Conservation (phyloP, 2,113 vertebrate species). For the Ailurus styani region DNA sequence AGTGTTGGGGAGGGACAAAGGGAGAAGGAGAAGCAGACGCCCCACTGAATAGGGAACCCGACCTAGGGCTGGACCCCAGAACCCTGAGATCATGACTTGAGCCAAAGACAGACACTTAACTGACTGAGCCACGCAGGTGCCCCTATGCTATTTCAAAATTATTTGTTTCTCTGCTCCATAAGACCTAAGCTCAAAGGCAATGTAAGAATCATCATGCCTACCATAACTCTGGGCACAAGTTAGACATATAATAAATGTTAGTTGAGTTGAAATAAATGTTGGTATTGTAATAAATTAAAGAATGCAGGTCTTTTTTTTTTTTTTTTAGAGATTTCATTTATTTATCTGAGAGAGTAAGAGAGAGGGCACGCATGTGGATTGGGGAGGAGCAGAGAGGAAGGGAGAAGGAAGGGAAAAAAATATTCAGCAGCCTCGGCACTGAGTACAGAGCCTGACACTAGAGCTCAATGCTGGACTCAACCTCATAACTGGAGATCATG, state of each 20-base stretch:
- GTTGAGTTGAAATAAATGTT: conserved; percentile 33
- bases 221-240: neutral
- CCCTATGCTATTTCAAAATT: neutral
- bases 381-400: neutral
- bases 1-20: neutral
- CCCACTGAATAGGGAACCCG: neutral
- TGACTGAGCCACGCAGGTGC: neutral
- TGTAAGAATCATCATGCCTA: neutral
- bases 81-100: neutral
- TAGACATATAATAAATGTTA: neutral
- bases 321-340: neutral
- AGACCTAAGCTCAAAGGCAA: neutral
- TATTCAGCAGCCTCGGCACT: neutral
- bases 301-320: neutral
- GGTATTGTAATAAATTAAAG: neutral
- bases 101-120: neutral
- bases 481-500: neutral
- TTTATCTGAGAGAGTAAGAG: neutral
- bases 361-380: neutral
- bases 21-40: neutral
- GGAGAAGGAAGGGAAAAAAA: neutral
- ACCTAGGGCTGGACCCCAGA: neutral
- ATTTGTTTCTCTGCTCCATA: neutral
- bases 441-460: neutral
- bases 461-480: neutral